These are phyloP conservation scores for Chaetops frenatus DNA, from an alignment of 2,113 vertebrate genomes.

Conservation along the genomic window DNA sequence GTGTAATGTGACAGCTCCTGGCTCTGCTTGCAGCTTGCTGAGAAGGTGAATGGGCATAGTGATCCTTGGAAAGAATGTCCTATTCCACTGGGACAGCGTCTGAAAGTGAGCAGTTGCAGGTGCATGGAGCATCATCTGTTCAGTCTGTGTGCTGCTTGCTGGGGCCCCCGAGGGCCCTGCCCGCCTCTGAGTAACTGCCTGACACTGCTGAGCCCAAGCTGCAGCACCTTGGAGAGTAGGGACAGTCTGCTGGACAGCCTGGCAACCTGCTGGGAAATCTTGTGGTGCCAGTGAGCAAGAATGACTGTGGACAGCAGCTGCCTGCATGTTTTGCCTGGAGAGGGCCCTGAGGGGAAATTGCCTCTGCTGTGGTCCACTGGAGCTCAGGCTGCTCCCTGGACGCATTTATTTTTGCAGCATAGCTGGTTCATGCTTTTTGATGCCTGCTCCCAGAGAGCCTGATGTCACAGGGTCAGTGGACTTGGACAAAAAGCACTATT, in stretches of 20 bases:
- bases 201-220: background rate
- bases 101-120: background rate
- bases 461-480: background rate
- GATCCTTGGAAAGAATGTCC: background rate
- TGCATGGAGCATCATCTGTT: background rate
- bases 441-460: background rate
- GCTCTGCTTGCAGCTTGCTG: background rate
- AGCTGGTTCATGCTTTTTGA: background rate
- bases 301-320: background rate
- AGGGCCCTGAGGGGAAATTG: background rate
- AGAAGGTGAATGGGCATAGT: background rate
- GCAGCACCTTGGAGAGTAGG: background rate
- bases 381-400: background rate
- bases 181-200: background rate
- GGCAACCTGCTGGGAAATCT: background rate
- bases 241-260: background rate
- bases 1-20: background rate
- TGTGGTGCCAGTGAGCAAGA: background rate
- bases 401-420: background rate
- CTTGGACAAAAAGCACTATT: background rate
- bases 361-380: background rate
- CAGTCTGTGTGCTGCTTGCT: background rate
- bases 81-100: accelerated
- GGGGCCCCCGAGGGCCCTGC: background rate
- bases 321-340: background rate